A percentile compares a stretch with the other conserved stretches of the same genome.
These are phyloP conservation scores for Andrena cerasifolii DNA, from an alignment of 1,140 invertebrate genomes.

Conservation along the genomic window DNA sequence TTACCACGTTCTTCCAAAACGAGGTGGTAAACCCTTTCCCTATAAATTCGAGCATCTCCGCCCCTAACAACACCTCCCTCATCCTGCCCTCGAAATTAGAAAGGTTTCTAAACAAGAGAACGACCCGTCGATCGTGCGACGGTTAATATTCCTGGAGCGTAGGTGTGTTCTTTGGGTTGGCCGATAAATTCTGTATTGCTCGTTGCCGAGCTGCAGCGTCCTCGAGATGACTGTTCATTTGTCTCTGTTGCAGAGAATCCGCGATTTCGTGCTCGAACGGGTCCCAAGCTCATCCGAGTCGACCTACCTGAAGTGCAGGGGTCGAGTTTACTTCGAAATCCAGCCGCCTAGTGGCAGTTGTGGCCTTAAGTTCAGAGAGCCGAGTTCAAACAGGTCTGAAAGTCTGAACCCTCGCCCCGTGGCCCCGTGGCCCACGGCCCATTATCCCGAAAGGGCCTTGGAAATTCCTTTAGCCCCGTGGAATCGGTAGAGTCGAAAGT, in stretches of 20 bases:
- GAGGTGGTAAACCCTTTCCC: no score
- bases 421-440: conserved; percentile 58
- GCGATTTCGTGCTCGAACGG: not conserved
- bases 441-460: conserved; percentile 65
- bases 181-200: no score
- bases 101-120: no score
- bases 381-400: conserved; percentile 66
- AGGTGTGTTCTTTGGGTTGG: no score
- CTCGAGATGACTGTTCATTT: not conserved
- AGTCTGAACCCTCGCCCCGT: no score
- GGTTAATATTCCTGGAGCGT: no score
- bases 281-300: not conserved
- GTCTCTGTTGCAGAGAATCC: not conserved
- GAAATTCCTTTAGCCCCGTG: conserved; percentile 66
- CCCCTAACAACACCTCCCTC: no score
- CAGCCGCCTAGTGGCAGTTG: not conserved
- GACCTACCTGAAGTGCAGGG: conserved; percentile 28
- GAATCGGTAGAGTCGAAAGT: conserved; percentile 59
- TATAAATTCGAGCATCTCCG: no score
- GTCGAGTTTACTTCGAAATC: conserved; percentile 34
- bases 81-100: no score
- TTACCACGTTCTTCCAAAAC: not conserved
- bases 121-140: no score
- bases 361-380: conserved; percentile 40
- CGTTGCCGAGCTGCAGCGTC: no score